phyloP scores from a whole-genome alignment of 2,113 vertebrate species.

The Triplophysa rosa region DNA sequence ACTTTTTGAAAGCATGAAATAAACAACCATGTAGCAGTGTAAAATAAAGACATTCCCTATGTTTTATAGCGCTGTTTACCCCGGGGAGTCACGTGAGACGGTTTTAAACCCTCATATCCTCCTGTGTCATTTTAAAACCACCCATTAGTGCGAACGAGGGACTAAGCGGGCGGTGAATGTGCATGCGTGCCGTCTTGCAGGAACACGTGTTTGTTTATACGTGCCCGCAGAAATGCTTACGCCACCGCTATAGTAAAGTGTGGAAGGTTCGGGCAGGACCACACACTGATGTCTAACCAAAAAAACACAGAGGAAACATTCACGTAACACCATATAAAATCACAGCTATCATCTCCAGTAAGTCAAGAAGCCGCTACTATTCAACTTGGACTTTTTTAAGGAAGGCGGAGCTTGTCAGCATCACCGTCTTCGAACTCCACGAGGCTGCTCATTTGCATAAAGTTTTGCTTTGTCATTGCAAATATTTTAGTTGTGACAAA shows the following conservation, averaged over 20 bases:
- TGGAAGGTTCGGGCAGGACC: conserved; percentile 9
- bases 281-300: conserved; percentile 30
- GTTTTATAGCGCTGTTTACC: neutral
- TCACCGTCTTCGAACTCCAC: too few species aligned
- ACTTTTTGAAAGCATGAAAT: conserved; percentile 19
- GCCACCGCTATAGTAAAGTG: neutral
- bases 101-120: conserved; percentile 32
- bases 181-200: too few species aligned
- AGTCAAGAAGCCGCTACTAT: too few species aligned
- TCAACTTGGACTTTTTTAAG: too few species aligned
- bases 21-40: neutral
- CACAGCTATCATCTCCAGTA: too few species aligned
- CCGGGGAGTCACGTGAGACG: neutral
- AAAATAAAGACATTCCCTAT: conserved; percentile 14
- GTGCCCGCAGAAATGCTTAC: neutral
- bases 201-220: neutral
- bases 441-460: too few species aligned
- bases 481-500: too few species aligned
- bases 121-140: conserved; percentile 29
- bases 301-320: neutral
- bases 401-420: too few species aligned
- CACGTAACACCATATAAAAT: neutral
- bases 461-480: too few species aligned
- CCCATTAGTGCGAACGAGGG: conserved; percentile 41
- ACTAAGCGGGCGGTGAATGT: neutral